Evolutionary conservation across 2,113 vertebrate genomes (phyloP).

Genomic region (Xenus cinereus): DNA sequence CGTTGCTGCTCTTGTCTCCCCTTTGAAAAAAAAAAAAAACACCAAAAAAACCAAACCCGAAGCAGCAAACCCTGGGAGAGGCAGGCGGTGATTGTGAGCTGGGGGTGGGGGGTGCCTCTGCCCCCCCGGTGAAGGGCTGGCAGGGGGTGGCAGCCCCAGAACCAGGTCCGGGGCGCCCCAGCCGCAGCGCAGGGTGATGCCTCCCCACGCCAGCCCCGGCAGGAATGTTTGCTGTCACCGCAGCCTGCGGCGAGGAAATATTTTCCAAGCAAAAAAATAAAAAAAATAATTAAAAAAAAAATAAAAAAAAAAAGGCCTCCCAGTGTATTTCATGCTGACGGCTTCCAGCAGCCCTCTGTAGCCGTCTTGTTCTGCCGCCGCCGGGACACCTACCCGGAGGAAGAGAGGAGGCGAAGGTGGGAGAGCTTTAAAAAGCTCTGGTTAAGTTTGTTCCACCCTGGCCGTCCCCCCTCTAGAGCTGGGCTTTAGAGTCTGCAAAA

Average conservation of each 20-base stretch:
- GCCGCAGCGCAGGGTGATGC: constrained; percentile 82
- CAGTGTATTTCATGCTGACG: constrained; percentile 77
- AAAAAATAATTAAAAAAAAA: too few relatives aligned
- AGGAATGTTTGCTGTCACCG: constrained; percentile 92
- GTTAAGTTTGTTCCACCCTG: constrained; percentile 39
- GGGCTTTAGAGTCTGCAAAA: neutral
- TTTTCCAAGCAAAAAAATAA: constrained; percentile 66
- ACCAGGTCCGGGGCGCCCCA: constrained; percentile 83
- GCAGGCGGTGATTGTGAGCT: fast-evolving
- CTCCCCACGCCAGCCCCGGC: constrained; percentile 75
- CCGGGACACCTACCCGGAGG: constrained; percentile 5
- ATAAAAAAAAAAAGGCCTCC: constrained; percentile 35
- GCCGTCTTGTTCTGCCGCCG: constrained; percentile 45
- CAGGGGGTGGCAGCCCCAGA: constrained; percentile 72
- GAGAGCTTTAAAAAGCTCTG: constrained; percentile 66
- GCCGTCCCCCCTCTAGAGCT: neutral
- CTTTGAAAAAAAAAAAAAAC: neutral
- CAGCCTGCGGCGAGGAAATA: constrained; percentile 86
- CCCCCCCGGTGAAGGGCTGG: neutral
- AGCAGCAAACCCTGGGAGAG: too few relatives aligned
- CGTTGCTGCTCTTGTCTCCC: neutral
- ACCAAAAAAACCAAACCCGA: neutral
- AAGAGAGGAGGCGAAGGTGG: constrained; percentile 54
- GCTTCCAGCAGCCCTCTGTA: constrained; percentile 69
- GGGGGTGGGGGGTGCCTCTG: neutral